Evolutionary conservation across 2,113 vertebrate species (phyloP), one percentile per base, ranked within the genome.

Genomic region (Emydura subglobosa): DNA sequence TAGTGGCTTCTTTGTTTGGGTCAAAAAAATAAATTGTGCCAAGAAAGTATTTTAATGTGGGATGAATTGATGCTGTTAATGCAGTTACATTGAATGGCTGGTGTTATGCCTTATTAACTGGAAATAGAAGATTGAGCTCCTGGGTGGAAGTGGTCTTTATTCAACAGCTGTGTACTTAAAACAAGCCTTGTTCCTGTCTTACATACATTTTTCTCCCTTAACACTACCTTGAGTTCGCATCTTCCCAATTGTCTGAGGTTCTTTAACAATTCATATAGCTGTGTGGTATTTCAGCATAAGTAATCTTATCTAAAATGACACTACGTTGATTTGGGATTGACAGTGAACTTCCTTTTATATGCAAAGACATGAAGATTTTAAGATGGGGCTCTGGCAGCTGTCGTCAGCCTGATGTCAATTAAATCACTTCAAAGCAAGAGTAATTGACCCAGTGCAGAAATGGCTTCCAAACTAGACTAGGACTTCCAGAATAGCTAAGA

Each of bases 21-120:
- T 97, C 97, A 97, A 97, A 97, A 98, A 95, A 96, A 96, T 95
- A 94, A 97, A 95, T 92, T 94, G 96, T 97, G 96, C 98, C 98
- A 97, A 97, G 96, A 97, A 97, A 97, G 96, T 97, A 86, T 94
- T 96, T 92, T 95, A 92, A 93, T 91, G 94, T 96, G 95, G 96
- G 95, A 87, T 97, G 95, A 93, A 84, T 95, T 94, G 94, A 90
- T 96, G 93, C 96, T 97, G 82, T 97, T 93, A 93, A 90, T 90
- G 57, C 78, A 82, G 81, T 82, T 83, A 88, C 51, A 83, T 10
- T 3, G 25, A 90, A 80, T 78, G 91, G 91, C 87, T 51, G 91
- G 61, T 91, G 34, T 47, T 86, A 42, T 49, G 90, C 92, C 79
- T 68, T 85, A 87, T 55, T 79, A 93, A 83, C 95, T 92, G 96